A percentile compares a stretch with the other conserved stretches of the same genome.
These are phyloP conservation scores for Platanista minor DNA, from an alignment of 2,113 vertebrate species.

Conservation along the genomic window DNA sequence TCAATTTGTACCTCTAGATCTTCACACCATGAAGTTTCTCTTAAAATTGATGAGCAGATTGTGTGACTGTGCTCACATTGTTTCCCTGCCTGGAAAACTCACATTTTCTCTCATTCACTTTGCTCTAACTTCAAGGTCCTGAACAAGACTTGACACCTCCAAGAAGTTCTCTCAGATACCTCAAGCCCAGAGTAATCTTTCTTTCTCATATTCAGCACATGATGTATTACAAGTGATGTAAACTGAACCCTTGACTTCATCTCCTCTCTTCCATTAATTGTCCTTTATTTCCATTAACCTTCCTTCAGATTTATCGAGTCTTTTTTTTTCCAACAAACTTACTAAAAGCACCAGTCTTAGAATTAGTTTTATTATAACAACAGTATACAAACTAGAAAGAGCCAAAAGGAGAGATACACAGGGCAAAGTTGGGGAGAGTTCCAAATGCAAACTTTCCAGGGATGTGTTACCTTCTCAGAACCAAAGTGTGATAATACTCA, in stretches of 20 bases:
- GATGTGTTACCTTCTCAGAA: background rate
- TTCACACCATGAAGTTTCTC: background rate
- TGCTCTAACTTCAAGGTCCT: background rate
- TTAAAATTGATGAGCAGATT: background rate
- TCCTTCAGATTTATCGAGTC: background rate
- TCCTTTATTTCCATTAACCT: background rate
- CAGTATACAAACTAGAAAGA: background rate
- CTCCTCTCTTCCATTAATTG: background rate
- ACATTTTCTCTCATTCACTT: background rate
- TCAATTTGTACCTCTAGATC: background rate
- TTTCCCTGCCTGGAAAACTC: background rate
- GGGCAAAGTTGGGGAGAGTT: background rate
- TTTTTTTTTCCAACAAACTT: background rate
- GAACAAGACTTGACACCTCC: background rate
- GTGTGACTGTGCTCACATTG: background rate
- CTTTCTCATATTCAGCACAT: background rate
- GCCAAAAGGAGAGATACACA: background rate
- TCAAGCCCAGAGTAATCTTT: background rate
- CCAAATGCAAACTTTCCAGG: background rate
- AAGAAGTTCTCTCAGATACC: background rate
- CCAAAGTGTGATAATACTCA: background rate
- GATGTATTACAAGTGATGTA: background rate
- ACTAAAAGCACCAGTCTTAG: background rate
- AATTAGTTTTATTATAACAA: background rate
- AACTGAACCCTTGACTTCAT: background rate